Evolutionary conservation across 30 jellyfish, hydroid and myxozoan genomes (phyloP), one percentile per base, ranked within the genome.

Genomic region (Chrysaora quinquecirrha): DNA sequence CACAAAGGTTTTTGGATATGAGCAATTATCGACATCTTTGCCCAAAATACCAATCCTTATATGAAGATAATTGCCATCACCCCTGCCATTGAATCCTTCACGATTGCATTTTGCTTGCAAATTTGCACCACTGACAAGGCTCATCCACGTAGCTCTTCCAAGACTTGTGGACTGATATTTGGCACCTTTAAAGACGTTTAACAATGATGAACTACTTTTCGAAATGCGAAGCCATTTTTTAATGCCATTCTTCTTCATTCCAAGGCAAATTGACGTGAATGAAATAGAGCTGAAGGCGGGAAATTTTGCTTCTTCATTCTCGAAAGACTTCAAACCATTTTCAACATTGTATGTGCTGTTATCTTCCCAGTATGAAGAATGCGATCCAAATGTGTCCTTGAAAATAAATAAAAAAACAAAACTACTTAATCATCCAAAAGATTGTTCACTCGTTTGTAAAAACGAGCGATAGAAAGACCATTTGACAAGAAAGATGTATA

Each of bases 51-150:
- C 90, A 34, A 79, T 79, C 34, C 90, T 72, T 31, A 25, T 18
- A 1, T 46, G 21, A 0, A 1, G 52, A 0, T 66, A 70, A 1
- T 20, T 43, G 1, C n/a, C 31, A 23, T 43, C 46, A n/a, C n/a
- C n/a, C n/a, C n/a, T n/a, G 34, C 60, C 93, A 63, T 82, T 70
- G 66, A 70, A 43, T 1, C 93, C 93, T 22, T 82, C 86, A 23
- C 80, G 79, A 38, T 82, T 82, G 64, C 93, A 82, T 48, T 70
- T 34, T 16, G 22, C 63, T 69, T 82, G 93, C 34, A 82, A 54
- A 1, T 85, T 67, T 0, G 93, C 68, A 18, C 50, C 34, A 0
- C 52, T 52, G 32, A 82, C 69, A 16, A 82, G 34, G n/a, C 62
- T 27, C 33, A 65, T 82, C 93, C 93, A 82, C 1, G 87, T 64